Evolutionary conservation across 2,888 invertebrate genomes (phyloP), one percentile per base, ranked within the genome.

Genomic region (Callinectes sapidus): DNA sequence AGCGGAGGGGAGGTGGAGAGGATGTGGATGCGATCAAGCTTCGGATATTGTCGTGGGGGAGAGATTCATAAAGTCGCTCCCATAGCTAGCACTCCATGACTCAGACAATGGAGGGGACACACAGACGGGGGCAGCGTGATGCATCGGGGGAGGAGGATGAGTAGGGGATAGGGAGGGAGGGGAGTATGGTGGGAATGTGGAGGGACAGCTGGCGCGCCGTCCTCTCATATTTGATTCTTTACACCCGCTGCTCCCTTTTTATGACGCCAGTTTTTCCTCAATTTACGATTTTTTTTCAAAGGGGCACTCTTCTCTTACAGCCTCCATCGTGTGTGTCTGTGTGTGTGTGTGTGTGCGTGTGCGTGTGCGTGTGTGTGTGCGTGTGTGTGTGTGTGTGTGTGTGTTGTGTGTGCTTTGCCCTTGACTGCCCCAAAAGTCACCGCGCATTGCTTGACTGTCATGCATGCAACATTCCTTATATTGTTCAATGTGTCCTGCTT

Each of bases 241-340:
- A 54, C 87, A 87, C 87, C 48, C 48, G 42, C 54, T 54, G 54
- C 87, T 54, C n/a, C 87, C 87, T 87, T 87, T 42, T 87, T 87
- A 54, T 87, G 87, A 87, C 48, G 42, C 42, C n/a, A 87, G 48
- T 54, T 87, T 87, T 87, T 87, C 87, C 54, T 87, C 48, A 87
- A 87, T 87, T 42, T 54, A 42, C 87, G 42, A 54, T 87, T n/a
- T 54, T 81, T 81, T 81, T 81, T 81, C 81, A 81, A 77, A 81
- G 81, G 81, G 81, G 81, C 81, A 35, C 81, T 81, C 54, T 87
- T n/a, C 87, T 87, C 87, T 87, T 86, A 28, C 71, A 71, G 71
- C 71, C 28, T 71, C 71, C 71, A 71, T n/a, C 87, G 48, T 28
- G n/a, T 48, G 54, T n/a, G 54, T 42, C 48, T 28, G 87, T 42